Conservation (phyloP, 2,797 vertebrate genomes). For the Crenichthys baileyi region DNA sequence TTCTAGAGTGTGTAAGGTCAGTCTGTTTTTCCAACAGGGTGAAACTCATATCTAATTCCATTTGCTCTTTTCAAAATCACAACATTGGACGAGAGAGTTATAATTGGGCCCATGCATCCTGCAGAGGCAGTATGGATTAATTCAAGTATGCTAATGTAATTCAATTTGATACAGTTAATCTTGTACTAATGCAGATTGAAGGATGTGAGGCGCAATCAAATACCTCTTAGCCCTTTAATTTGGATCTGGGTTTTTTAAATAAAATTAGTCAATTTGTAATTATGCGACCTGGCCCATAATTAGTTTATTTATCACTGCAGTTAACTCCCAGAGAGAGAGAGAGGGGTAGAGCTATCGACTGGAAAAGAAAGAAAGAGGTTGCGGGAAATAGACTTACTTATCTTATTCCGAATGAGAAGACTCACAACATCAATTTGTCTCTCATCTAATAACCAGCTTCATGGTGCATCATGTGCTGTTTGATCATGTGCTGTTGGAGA, state of each 20-base stretch:
- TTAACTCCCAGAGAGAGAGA: constrained; percentile 81
- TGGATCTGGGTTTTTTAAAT: constrained; percentile 81
- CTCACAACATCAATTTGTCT: constrained; percentile 78
- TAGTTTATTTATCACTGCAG: constrained; percentile 84
- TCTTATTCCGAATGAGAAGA: constrained; percentile 75
- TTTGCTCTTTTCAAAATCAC: constrained; percentile 68
- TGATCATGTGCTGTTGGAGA: constrained; percentile 72
- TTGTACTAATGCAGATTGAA: constrained; percentile 85
- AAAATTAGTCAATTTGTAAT: constrained; percentile 87
- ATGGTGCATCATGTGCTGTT: constrained; percentile 74
- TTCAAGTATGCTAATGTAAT: constrained; percentile 87
- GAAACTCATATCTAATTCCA: constrained; percentile 55
- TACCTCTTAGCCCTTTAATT: constrained; percentile 83
- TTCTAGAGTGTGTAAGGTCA: constrained; percentile 10
- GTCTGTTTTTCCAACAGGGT: constrained; percentile 19
- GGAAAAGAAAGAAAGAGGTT: constrained; percentile 44
- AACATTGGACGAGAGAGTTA: constrained; percentile 66
- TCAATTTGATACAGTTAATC: constrained; percentile 86
- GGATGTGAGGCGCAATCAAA: constrained; percentile 84
- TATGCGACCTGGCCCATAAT: constrained; percentile 84
- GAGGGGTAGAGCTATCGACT: constrained; percentile 32
- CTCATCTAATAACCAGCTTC: constrained; percentile 77
- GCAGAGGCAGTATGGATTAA: constrained; percentile 79
- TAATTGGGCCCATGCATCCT: constrained; percentile 80
- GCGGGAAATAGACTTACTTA: constrained; percentile 60